Evolutionary conservation across 2,113 vertebrate genomes (phyloP), one percentile per base, ranked within the genome.

Genomic region (Formicarius rufipectus): DNA sequence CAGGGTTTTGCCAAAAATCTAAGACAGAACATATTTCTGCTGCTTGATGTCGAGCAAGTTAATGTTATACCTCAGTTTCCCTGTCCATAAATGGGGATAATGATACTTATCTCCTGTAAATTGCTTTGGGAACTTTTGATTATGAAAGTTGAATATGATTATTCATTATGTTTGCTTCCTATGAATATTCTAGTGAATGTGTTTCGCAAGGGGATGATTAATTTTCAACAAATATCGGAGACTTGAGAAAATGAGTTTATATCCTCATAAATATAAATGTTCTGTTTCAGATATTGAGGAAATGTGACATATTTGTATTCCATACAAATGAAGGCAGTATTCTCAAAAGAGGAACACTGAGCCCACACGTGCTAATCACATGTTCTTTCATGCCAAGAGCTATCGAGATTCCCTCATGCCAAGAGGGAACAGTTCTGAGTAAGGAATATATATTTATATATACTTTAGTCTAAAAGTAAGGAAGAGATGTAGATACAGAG

Each of bases 211-310:
- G 90, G 93, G 94, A 95, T 96, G 96, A 96, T 96, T 96, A 97
- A 94, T 96, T 96, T 97, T 96, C 96, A 94, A 89, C 95, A 96
- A 96, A 96, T 97, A 96, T 96, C 10, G 2, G 89, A 94, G 95
- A 90, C 91, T 91, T 94, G 94, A 96, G 91, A 96, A 96, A 97
- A 94, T 83, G 78, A 94, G 90, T 96, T 95, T 95, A 92, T 96
- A 83, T 90, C 67, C 94, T 97, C 93, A 96, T 97, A 96, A 97
- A 97, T 97, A 96, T 96, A 96, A 96, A 96, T 96, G 91, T 90
- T 93, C 93, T 91, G 94, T 95, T 96, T 95, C 91, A 91, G 67
- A 88, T 87, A 56, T 55, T 94, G 91, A 91, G 63, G 87, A 95
- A 96, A 94, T 77, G 71, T 90, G 94, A 85, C 89, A 80, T 68